Evolutionary conservation across 2,113 vertebrate genomes (phyloP).

Genomic region (Fregata magnificens): DNA sequence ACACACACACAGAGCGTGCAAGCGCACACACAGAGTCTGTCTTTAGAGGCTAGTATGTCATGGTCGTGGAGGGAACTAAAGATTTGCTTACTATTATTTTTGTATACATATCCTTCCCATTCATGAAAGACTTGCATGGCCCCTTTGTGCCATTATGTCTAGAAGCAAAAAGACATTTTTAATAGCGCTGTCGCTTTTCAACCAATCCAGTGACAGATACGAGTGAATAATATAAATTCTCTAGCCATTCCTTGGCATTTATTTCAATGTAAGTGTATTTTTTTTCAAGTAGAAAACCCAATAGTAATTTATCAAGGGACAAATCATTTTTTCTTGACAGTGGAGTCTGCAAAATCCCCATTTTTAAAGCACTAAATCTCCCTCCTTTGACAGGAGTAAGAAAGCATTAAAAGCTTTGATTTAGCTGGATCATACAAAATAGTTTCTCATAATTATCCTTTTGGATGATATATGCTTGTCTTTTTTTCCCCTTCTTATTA

Average conservation of each 20-base stretch:
- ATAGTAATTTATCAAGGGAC: slow-evolving; percentile 85
- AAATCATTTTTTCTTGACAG: slow-evolving; percentile 86
- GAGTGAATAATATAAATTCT: slow-evolving; percentile 80
- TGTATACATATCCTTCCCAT: not conserved
- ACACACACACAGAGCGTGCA: fast-evolving
- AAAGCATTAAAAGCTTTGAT: slow-evolving; percentile 88
- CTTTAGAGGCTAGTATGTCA: not conserved
- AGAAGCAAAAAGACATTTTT: slow-evolving; percentile 70
- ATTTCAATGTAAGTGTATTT: slow-evolving; percentile 83
- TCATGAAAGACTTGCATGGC: not conserved
- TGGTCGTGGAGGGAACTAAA: not conserved
- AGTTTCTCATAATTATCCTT: slow-evolving; percentile 88
- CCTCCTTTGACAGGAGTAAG: slow-evolving; percentile 81
- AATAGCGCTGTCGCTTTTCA: slow-evolving; percentile 72
- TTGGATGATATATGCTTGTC: slow-evolving; percentile 84
- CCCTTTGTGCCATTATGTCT: slow-evolving; percentile 54
- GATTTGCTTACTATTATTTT: slow-evolving; percentile 11
- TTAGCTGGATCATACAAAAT: slow-evolving; percentile 85
- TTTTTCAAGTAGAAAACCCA: slow-evolving; percentile 79
- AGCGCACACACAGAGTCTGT: not conserved
- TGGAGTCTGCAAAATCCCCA: slow-evolving; percentile 84
- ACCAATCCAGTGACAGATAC: slow-evolving; percentile 75
- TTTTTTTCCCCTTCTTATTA: slow-evolving; percentile 81
- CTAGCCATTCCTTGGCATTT: slow-evolving; percentile 81
- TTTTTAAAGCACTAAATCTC: slow-evolving; percentile 86